phyloP scores from a whole-genome alignment of 2,113 vertebrate genomes.

The Hippoglossus stenolepis region DNA sequence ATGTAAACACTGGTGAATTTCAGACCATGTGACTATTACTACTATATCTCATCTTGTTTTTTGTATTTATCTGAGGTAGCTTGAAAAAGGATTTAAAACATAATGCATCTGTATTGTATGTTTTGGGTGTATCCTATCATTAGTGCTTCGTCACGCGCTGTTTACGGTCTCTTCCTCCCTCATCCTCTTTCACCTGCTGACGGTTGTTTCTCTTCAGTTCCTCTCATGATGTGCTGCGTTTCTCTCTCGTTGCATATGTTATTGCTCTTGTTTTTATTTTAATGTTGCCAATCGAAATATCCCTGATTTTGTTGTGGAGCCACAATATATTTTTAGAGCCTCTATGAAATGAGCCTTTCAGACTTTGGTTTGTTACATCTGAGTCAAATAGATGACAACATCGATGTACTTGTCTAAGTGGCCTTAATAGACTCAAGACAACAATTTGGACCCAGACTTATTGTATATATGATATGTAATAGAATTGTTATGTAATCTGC shows the following conservation, averaged over 20 bases:
- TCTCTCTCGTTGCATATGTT: background rate
- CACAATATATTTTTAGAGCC: no score
- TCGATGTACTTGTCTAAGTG: background rate
- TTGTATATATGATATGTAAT: no score
- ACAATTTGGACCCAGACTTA: no score
- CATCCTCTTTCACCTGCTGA: background rate
- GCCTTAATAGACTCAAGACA: no score
- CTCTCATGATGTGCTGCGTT: background rate
- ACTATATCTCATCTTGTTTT: background rate
- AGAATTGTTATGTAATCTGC: background rate
- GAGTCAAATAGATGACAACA: background rate
- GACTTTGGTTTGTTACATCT: background rate
- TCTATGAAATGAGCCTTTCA: no score
- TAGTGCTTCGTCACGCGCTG: background rate
- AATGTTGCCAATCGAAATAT: background rate
- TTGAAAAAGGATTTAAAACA: background rate
- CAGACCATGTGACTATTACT: no score
- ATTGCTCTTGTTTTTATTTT: background rate
- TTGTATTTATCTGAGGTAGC: background rate
- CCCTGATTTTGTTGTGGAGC: no score
- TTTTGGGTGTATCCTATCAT: background rate
- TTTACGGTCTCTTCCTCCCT: background rate
- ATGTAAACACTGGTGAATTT: no score
- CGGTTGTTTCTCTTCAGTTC: background rate
- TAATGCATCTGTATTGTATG: background rate